Evolutionary conservation across 2,888 invertebrate genomes (phyloP).

Genomic region (Xylota segnis): DNA sequence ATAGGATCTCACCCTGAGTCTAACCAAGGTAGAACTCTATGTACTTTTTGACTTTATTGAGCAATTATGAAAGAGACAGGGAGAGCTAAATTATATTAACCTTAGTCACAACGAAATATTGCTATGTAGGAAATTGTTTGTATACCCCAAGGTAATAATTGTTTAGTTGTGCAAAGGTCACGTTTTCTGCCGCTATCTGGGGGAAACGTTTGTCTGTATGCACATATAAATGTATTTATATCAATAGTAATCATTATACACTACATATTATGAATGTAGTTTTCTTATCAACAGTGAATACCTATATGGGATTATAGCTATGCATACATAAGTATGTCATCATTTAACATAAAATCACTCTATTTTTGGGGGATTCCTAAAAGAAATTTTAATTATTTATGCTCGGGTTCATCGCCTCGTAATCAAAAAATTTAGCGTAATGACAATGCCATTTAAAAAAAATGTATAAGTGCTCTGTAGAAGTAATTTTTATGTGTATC

Average conservation of each 20-base stretch:
- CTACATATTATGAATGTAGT: not conserved
- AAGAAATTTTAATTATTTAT: not conserved
- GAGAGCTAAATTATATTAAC: not conserved
- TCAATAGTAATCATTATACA: no score
- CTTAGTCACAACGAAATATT: not conserved
- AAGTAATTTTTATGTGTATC: no score
- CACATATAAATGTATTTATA: not conserved
- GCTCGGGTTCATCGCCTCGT: not conserved
- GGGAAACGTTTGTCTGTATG: not conserved
- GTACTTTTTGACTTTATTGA: not conserved
- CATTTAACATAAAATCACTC: not conserved
- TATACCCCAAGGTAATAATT: not conserved
- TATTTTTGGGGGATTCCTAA: no score
- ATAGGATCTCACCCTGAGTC: not conserved
- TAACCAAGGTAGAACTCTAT: not conserved
- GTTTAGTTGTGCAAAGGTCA: constrained; percentile 9
- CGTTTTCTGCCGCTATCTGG: not conserved
- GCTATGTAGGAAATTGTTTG: not conserved
- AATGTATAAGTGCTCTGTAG: no score
- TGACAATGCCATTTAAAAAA: not conserved
- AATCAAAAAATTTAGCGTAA: not conserved
- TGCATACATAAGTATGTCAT: no score
- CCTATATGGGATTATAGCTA: no score
- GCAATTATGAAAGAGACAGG: constrained; percentile 3
- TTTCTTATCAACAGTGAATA: not conserved